Percentiles rank a stretch among this genome's conserved stretches.
Conservation (phyloP, 2,888 invertebrate species). For the Shargacucullia verbasci region DNA sequence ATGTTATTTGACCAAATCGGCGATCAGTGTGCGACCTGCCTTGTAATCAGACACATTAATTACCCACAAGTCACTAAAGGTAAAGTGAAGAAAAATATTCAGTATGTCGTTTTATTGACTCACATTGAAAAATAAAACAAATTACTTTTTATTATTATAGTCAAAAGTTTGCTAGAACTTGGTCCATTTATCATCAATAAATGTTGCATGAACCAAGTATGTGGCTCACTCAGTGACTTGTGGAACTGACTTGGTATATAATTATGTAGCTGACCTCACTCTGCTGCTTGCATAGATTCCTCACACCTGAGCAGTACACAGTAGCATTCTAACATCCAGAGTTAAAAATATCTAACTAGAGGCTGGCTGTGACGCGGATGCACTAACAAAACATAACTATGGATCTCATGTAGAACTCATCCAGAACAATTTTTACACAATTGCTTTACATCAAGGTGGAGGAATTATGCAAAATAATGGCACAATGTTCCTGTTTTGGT, state of each 20-base stretch:
- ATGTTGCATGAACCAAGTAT: not conserved
- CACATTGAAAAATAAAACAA: not conserved
- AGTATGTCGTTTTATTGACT: too few relatives aligned
- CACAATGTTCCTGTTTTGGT: constrained; percentile 29
- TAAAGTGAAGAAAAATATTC: not conserved
- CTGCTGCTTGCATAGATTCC: constrained; percentile 72
- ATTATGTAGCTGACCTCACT: constrained; percentile 65
- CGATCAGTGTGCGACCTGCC: constrained; percentile 29
- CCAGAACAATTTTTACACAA: constrained; percentile 84
- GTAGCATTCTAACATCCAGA: constrained; percentile 76
- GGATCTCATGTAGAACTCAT: constrained; percentile 73
- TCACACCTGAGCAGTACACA: constrained; percentile 68
- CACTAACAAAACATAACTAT: constrained; percentile 80
- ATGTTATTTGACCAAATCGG: constrained; percentile 10
- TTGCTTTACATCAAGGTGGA: constrained; percentile 63
- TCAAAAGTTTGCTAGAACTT: not conserved
- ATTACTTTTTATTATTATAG: not conserved
- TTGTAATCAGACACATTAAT: constrained; percentile 1
- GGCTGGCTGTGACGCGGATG: constrained; percentile 80
- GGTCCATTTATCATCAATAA: not conserved
- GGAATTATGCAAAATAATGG: constrained; percentile 67
- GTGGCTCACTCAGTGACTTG: constrained; percentile 21
- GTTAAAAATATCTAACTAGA: constrained; percentile 72
- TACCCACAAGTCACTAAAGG: constrained; percentile 33
- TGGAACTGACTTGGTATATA: constrained; percentile 18